Evolutionary conservation across 37 sponge, comb jelly and placozoan genomes (phyloP).

Genomic region (Halisarca cf. caerulea): DNA sequence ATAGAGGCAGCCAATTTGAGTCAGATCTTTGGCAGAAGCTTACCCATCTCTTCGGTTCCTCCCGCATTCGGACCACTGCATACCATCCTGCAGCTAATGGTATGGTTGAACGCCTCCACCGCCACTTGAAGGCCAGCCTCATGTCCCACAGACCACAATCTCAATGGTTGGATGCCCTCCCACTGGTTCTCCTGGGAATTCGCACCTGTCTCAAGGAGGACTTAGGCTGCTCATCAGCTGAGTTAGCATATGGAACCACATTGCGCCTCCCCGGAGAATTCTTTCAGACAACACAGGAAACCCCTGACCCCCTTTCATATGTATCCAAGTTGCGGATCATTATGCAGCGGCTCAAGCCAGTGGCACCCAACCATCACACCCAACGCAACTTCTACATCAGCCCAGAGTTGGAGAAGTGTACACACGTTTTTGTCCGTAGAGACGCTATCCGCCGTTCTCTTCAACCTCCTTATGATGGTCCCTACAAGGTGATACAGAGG

Average conservation of each 20-base stretch:
- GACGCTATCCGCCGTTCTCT: conserved; percentile 34
- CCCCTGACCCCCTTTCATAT: conserved; percentile 22
- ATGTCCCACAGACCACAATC: neutral
- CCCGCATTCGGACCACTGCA: conserved; percentile 28
- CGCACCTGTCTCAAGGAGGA: conserved; percentile 18
- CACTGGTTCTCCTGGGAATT: conserved; percentile 25
- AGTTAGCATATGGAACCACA: conserved; percentile 26
- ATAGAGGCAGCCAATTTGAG: conserved; percentile 65
- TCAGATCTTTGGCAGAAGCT: conserved; percentile 39
- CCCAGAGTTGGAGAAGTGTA: conserved; percentile 5
- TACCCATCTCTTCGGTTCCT: conserved; percentile 18
- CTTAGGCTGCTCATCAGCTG: conserved; percentile 19
- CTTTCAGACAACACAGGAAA: neutral
- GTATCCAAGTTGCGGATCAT: neutral
- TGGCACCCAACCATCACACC: neutral
- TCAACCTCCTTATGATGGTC: conserved; percentile 55
- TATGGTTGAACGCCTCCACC: conserved; percentile 27
- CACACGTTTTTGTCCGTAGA: conserved; percentile 44
- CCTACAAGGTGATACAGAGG: conserved; percentile 35
- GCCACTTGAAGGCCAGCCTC: conserved; percentile 34
- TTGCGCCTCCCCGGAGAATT: conserved; percentile 13
- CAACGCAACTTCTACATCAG: conserved; percentile 4
- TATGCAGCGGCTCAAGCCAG: neutral
- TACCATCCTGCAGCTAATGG: conserved; percentile 58
- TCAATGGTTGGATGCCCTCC: conserved; percentile 29